Percentiles rank a stretch among this genome's conserved stretches.
These are phyloP conservation scores for Alligator mississippiensis DNA, from an alignment of 2,113 vertebrate genomes.

Conservation along the genomic window DNA sequence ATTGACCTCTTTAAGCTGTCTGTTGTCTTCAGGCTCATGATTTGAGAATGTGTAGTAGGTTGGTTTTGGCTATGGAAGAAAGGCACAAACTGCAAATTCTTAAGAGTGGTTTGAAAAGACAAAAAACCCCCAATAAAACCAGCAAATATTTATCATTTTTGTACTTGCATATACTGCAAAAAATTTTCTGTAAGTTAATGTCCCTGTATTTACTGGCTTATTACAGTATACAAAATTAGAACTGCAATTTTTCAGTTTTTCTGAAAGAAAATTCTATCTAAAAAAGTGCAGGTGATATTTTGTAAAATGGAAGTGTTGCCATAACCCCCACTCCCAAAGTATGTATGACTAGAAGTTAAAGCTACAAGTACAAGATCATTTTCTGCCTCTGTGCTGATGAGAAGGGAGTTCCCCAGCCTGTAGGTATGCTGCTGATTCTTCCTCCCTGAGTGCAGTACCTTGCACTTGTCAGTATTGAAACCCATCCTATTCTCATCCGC, in stretches of 20 bases:
- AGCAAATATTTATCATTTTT: neutral
- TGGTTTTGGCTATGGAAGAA: neutral
- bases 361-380: no score
- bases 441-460: no score
- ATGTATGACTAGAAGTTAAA: no score
- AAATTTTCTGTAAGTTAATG: neutral
- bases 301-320: neutral
- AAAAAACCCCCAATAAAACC: neutral
- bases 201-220: neutral
- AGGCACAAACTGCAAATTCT: neutral
- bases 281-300: neutral
- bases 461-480: no score
- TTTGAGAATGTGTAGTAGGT: neutral
- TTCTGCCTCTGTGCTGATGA: no score
- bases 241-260: neutral
- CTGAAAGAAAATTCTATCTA: neutral
- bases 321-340: no score
- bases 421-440: no score
- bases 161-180: neutral
- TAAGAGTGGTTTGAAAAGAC: neutral
- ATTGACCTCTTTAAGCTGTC: neutral
- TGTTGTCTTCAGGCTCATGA: neutral
- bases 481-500: no score
- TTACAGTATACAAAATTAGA: neutral
- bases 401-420: no score